These are phyloP conservation scores for Andinoacara biseriatus DNA, from an alignment of 2,113 vertebrate genomes.

Conservation along the genomic window DNA sequence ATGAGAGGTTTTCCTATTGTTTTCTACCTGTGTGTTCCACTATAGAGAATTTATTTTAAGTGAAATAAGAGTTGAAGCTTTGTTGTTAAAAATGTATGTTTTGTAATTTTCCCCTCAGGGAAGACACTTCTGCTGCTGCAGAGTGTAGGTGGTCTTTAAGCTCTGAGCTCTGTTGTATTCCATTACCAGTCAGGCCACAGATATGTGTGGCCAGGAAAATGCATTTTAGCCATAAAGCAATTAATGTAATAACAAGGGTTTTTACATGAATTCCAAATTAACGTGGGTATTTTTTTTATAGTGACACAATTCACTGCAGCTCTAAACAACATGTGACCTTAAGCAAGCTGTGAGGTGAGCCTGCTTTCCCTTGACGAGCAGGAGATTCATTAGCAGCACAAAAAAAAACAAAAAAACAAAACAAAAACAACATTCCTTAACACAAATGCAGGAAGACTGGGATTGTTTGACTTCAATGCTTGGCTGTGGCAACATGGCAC, in stretches of 20 bases:
- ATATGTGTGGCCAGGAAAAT: conserved; percentile 32
- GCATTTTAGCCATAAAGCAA: conserved; percentile 22
- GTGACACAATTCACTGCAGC: not conserved
- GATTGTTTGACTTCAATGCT: conserved; percentile 43
- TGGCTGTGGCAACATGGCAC: conserved; percentile 17
- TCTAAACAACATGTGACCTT: not conserved
- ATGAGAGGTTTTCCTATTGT: conserved; percentile 38
- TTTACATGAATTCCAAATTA: conserved; percentile 2
- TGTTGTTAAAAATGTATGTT: conserved; percentile 43
- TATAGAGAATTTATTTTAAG: conserved; percentile 5
- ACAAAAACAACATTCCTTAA: conserved; percentile 69
- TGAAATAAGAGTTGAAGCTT: conserved; percentile 26
- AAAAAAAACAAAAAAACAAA: conserved; percentile 43
- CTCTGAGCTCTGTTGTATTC: conserved; percentile 19
- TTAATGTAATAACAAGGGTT: not conserved
- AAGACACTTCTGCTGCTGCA: conserved; percentile 14
- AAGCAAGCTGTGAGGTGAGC: conserved; percentile 28
- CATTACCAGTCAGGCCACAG: conserved; percentile 3
- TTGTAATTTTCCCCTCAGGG: conserved; percentile 35
- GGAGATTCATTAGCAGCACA: conserved; percentile 32
- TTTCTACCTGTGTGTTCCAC: conserved; percentile 57
- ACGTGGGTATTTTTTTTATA: conserved; percentile 26
- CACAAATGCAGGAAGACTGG: conserved; percentile 76
- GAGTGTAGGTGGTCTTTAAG: conserved; percentile 60
- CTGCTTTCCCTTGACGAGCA: conserved; percentile 20